Base-by-base conservation (phyloP, 2,888 invertebrate genomes). In the Diabrotica balteata region DNA sequence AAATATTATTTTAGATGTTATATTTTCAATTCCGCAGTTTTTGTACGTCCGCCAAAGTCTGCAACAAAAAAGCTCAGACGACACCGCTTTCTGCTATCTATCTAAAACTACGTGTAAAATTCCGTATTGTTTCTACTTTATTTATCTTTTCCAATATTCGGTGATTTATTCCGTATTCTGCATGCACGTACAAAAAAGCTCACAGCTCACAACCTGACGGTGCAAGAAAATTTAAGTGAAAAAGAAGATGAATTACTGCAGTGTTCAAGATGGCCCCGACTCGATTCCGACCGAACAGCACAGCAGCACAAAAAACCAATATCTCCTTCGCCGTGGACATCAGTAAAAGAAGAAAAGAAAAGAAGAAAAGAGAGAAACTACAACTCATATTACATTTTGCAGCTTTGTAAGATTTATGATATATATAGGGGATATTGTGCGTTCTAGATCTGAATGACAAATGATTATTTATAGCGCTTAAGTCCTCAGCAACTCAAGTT, bases 381-480 rank as follows among this genome's bases (percentile, higher is more conserved):
- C 79, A 80, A 81, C 81, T 81, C 79, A 80, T 81, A 82, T 81
- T 81, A 81, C 80, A 78, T 82, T 82, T 83, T 81, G 78, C 81
- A 80, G 81, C 80, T 82, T 81, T 78, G 79, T 77, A 73, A 78
- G 77, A 80, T 80, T 79, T 79, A 77, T 79, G 79, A 78, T 79
- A 78, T 74, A 78, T 80, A 79, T 78, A 71, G 77, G 76, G 74
- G 77, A 78, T 81, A 79, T 80, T 80, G 80, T 80, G 76, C 77
- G 78, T 77, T 77, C 78, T 75, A 76, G 74, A 78, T 77, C 76
- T 76, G 76, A 77, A 78, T 79, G 80, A 80, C 79, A 80, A 80
- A 80, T 80, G 77, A 79, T 77, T 78, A 79, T 79, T 79, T 79
- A 79, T 78, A 70, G 69, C 73, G 66, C 71, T 68, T 75, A 74